Evolutionary conservation across 1,140 invertebrate genomes (phyloP).

Genomic region (Colletes gigas): DNA sequence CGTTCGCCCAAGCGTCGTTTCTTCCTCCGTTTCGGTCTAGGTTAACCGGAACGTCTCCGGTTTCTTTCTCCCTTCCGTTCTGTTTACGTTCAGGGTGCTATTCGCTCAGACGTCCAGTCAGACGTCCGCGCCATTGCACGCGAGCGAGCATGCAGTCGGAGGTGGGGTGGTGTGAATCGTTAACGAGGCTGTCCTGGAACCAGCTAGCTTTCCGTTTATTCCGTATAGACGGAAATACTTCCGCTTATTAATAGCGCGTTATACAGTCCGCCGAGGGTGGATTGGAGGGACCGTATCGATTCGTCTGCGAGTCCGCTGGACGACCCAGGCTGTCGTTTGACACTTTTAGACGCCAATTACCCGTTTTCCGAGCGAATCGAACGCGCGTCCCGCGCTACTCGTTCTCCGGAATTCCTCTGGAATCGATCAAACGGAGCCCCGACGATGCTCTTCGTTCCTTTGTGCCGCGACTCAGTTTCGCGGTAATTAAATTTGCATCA

Average conservation of each 20-base stretch:
- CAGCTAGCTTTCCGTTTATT: constrained; percentile 4
- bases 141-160: neutral
- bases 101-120: neutral
- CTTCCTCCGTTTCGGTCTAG: neutral
- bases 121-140: neutral
- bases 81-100: constrained; percentile 29
- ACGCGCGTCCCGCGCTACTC: constrained; percentile 27
- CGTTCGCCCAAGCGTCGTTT: neutral
- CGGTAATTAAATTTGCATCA: constrained; percentile 53
- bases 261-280: constrained; percentile 3
- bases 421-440: constrained; percentile 19
- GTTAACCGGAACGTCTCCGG: neutral
- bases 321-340: neutral
- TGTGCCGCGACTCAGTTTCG: constrained; percentile 34
- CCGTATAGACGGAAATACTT: constrained; percentile 22
- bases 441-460: neutral
- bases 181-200: neutral
- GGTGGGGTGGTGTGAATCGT: neutral
- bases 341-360: constrained; percentile 13
- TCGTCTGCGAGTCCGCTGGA: constrained; percentile 11
- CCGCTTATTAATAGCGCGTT: constrained; percentile 19
- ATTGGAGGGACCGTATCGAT: constrained; percentile 49
- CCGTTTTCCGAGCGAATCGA: neutral
- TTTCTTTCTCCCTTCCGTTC: constrained; percentile 6
- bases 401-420: constrained; percentile 27